A percentile compares a stretch with the other conserved stretches of the same genome.
Evolutionary conservation across 2,113 vertebrate genomes (phyloP).

Genomic region (Oryzias melastigma): DNA sequence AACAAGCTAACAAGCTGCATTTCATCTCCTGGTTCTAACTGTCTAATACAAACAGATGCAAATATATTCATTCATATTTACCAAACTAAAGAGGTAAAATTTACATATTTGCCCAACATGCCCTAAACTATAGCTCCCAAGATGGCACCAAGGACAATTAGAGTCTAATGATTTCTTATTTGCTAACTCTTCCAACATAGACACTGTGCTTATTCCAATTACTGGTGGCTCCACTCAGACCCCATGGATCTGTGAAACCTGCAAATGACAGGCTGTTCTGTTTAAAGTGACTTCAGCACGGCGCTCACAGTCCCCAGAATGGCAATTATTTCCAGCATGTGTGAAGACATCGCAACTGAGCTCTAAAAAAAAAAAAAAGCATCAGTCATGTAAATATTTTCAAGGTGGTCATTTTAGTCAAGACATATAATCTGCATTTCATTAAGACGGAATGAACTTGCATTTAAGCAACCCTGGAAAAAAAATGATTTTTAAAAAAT

Average conservation of each 20-base stretch:
- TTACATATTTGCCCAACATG: neutral
- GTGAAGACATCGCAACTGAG: slow-evolving; percentile 42
- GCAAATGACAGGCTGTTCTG: slow-evolving; percentile 42
- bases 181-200: slow-evolving; percentile 41
- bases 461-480: slow-evolving; percentile 26
- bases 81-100: neutral
- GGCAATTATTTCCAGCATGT: slow-evolving; percentile 43
- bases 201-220: slow-evolving; percentile 39
- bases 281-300: slow-evolving; percentile 25
- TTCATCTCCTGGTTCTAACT: slow-evolving; percentile 14
- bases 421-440: slow-evolving; percentile 42
- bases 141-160: slow-evolving; percentile 34
- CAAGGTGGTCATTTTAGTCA: slow-evolving; percentile 30
- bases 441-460: slow-evolving; percentile 17
- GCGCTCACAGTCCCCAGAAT: slow-evolving; percentile 31
- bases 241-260: slow-evolving; percentile 38
- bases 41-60: slow-evolving; percentile 17
- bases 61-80: neutral
- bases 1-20: too few relatives aligned
- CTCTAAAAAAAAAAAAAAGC: slow-evolving; percentile 10
- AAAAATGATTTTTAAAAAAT: neutral
- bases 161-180: slow-evolving; percentile 57
- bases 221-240: slow-evolving; percentile 6
- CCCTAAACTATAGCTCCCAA: slow-evolving; percentile 22
- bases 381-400: slow-evolving; percentile 54